Evolutionary conservation across 2,113 vertebrate genomes (phyloP).

Genomic region (Lates calcarifer): DNA sequence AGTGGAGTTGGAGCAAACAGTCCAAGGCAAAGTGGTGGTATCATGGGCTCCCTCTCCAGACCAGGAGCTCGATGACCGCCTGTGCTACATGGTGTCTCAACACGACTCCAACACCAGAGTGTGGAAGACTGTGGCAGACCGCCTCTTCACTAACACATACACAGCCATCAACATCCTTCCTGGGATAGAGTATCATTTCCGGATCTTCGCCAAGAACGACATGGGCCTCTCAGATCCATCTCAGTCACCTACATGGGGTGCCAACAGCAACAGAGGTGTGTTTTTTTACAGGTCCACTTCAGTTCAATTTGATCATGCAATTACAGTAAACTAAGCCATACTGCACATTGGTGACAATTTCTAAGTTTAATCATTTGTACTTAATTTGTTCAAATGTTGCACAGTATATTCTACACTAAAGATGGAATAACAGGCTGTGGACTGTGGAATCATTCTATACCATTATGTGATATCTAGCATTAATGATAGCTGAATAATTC

Average conservation of each 20-base stretch:
- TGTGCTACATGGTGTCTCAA: constrained; percentile 87
- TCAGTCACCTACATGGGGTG: constrained; percentile 86
- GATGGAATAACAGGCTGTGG: too few relatives aligned
- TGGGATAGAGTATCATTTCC: constrained; percentile 88
- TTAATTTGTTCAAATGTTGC: too few relatives aligned
- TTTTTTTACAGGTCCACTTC: neutral
- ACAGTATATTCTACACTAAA: too few relatives aligned
- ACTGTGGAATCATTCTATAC: too few relatives aligned
- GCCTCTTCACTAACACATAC: constrained; percentile 86
- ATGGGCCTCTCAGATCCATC: constrained; percentile 88
- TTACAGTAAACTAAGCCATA: neutral
- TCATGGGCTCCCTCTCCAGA: constrained; percentile 89
- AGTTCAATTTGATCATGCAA: neutral
- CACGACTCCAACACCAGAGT: constrained; percentile 79
- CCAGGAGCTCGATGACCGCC: constrained; percentile 79
- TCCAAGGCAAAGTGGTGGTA: constrained; percentile 83
- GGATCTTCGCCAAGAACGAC: constrained; percentile 88
- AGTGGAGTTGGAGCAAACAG: constrained; percentile 85
- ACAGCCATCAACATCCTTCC: constrained; percentile 84
- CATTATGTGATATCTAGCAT: too few relatives aligned
- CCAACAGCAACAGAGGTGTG: constrained; percentile 76
- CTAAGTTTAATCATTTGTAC: neutral
- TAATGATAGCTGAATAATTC: too few relatives aligned
- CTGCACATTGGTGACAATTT: neutral
- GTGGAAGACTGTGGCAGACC: constrained; percentile 85